Conservation (phyloP, 2,888 invertebrate genomes). For the Volucella inanis region DNA sequence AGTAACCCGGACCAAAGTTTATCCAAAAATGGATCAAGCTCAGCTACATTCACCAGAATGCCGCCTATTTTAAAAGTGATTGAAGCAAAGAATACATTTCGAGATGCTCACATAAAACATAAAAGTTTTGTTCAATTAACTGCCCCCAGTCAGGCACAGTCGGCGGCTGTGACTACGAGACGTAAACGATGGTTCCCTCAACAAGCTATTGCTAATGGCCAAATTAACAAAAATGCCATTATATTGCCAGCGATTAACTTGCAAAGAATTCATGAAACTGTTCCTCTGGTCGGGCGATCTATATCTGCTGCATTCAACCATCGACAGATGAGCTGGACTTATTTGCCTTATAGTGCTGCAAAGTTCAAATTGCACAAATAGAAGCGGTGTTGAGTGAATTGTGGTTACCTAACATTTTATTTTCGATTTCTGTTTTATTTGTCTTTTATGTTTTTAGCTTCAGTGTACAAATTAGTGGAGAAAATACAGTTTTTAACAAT, state of each 20-base stretch:
- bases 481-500: slow-evolving; percentile 51
- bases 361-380: slow-evolving; percentile 82
- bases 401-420: slow-evolving; percentile 21
- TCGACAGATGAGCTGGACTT: slow-evolving; percentile 79
- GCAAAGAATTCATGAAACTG: slow-evolving; percentile 72
- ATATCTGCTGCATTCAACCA: slow-evolving; percentile 81
- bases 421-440: slow-evolving; percentile 29
- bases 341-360: slow-evolving; percentile 82
- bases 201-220: slow-evolving; percentile 35
- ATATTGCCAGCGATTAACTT: slow-evolving; percentile 79
- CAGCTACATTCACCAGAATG: slow-evolving; percentile 78
- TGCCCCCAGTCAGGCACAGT: slow-evolving; percentile 78
- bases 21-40: slow-evolving; percentile 74
- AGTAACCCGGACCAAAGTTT: slow-evolving; percentile 45
- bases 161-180: slow-evolving; percentile 78
- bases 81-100: slow-evolving; percentile 80
- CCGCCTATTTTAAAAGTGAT: slow-evolving; percentile 82
- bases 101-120: slow-evolving; percentile 78
- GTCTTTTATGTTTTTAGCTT: slow-evolving; percentile 74
- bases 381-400: slow-evolving; percentile 37
- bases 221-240: slow-evolving; percentile 79
- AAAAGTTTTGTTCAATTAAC: slow-evolving; percentile 81
- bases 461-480: slow-evolving; percentile 57
- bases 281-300: slow-evolving; percentile 78
- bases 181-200: slow-evolving; percentile 66